Evolutionary conservation across 2,888 invertebrate species (phyloP).

Genomic region (Junonia oenone): DNA sequence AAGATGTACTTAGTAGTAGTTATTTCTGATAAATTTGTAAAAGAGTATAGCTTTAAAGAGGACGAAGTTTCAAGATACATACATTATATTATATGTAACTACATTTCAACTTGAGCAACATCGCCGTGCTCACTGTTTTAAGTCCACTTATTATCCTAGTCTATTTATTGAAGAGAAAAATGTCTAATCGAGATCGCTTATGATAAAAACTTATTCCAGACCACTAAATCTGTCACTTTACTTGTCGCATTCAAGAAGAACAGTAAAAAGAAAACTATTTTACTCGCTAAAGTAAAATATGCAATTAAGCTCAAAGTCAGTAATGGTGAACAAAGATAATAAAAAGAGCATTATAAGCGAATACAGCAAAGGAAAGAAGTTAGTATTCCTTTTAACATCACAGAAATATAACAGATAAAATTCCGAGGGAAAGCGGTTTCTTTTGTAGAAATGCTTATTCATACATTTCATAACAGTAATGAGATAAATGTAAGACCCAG

Average conservation of each 20-base stretch:
- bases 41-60: neutral
- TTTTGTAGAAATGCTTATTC: slow-evolving; percentile 1
- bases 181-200: neutral
- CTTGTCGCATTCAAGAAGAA: no score
- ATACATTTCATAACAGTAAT: slow-evolving; percentile 5
- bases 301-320: neutral
- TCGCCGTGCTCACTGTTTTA: neutral
- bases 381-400: neutral
- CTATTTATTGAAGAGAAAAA: neutral
- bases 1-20: neutral
- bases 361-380: neutral
- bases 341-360: neutral
- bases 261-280: no score
- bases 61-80: neutral
- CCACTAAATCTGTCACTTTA: neutral
- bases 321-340: neutral
- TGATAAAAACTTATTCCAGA: neutral
- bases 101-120: neutral
- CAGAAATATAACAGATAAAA: neutral
- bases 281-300: neutral
- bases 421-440: neutral
- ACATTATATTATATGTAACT: no score
- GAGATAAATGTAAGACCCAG: slow-evolving; percentile 3
- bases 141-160: neutral
- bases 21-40: neutral